phyloP scores from a whole-genome alignment of 2,888 invertebrate genomes.

The Drosophila stalkeri region DNA sequence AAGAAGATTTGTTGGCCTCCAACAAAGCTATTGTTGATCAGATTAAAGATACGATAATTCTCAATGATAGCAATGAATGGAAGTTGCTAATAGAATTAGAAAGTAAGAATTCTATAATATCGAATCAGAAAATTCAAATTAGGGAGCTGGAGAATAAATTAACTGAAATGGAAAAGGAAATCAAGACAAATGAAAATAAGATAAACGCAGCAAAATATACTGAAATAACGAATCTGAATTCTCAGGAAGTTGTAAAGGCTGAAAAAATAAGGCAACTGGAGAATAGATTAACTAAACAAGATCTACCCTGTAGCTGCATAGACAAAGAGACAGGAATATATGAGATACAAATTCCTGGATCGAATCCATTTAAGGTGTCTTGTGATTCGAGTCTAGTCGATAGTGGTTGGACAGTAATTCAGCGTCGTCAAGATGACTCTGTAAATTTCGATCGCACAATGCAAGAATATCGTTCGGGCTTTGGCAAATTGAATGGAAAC shows the following conservation, averaged over 20 bases:
- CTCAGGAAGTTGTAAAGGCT: fast-evolving
- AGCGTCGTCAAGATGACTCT: background rate
- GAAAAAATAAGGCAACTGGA: background rate
- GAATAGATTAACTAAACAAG: background rate
- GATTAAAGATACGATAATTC: background rate
- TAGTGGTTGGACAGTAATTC: background rate
- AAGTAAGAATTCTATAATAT: background rate
- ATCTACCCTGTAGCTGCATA: background rate
- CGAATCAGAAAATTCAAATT: background rate
- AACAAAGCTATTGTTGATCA: too few species aligned
- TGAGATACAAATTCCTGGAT: too few species aligned
- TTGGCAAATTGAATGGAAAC: background rate
- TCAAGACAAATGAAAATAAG: background rate
- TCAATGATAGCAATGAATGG: background rate
- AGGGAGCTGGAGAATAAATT: background rate
- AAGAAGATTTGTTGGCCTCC: background rate
- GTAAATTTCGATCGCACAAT: too few species aligned
- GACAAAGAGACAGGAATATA: background rate
- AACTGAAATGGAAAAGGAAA: background rate
- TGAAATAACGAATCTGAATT: background rate
- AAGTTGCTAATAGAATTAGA: background rate
- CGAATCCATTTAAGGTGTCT: background rate
- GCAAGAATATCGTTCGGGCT: background rate
- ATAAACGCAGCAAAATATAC: background rate
- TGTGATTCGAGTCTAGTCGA: background rate